phyloP scores from a whole-genome alignment of 2,888 invertebrate species.

The Cylindroiulus punctatus region DNA sequence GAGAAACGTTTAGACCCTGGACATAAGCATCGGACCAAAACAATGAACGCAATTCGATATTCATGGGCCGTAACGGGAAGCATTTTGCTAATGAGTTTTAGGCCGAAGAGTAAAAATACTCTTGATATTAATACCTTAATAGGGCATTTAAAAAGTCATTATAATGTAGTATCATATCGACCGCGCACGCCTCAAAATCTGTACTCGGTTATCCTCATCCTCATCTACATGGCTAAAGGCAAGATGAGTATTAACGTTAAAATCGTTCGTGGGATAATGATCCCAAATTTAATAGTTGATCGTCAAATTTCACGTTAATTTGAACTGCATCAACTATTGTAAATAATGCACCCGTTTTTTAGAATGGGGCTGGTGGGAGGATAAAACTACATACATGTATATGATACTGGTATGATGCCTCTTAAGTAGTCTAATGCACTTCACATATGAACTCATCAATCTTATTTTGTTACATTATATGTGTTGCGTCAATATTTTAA shows the following conservation, averaged over 20 bases:
- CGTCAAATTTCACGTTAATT: slow-evolving; percentile 8
- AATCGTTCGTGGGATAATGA: not conserved
- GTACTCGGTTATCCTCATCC: not conserved
- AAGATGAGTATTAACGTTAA: not conserved
- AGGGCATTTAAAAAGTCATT: slow-evolving; percentile 38
- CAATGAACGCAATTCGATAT: not conserved
- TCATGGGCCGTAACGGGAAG: slow-evolving; percentile 24
- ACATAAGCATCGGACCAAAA: not conserved
- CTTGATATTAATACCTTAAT: slow-evolving; percentile 34
- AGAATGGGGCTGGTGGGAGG: no score
- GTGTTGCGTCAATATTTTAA: no score
- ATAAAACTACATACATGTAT: no score
- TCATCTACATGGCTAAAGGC: not conserved
- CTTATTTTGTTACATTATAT: no score
- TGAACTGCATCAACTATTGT: slow-evolving; percentile 23
- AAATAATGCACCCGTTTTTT: not conserved
- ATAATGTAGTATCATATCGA: slow-evolving; percentile 26
- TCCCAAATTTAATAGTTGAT: not conserved
- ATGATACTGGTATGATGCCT: no score
- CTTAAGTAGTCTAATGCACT: no score
- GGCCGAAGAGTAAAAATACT: not conserved
- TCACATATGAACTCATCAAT: no score
- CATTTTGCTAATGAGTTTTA: slow-evolving; percentile 34
- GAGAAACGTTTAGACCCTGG: not conserved
- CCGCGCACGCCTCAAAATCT: not conserved